phyloP scores from a whole-genome alignment of 2,113 vertebrate species.

The Steatornis caripensis region DNA sequence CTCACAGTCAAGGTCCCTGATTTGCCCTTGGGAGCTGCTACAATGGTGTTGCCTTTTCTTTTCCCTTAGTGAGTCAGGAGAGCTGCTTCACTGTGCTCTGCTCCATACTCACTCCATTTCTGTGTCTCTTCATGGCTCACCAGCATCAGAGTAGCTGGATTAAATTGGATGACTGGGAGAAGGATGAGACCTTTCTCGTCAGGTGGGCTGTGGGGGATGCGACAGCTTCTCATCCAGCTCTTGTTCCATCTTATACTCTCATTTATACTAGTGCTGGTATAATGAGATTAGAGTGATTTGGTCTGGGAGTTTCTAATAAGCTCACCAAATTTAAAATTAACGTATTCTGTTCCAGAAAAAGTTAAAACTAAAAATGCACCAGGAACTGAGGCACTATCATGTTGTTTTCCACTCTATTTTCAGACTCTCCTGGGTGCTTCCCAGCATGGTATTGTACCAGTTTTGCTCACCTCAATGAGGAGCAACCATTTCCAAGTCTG shows the following conservation, averaged over 20 bases:
- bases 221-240: not conserved
- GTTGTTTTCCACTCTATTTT: not conserved
- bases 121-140: not conserved
- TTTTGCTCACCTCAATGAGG: not conserved
- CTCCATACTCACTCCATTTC: not conserved
- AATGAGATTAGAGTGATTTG: not conserved
- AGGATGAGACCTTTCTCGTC: not conserved
- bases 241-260: not conserved
- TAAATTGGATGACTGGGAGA: not conserved
- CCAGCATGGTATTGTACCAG: no score
- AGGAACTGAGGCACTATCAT: not conserved
- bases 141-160: not conserved
- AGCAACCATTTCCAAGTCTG: not conserved
- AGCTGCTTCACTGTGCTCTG: not conserved
- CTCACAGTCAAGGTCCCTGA: not conserved
- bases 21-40: not conserved
- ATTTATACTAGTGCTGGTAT: not conserved
- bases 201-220: not conserved
- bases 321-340: not conserved
- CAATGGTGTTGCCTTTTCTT: not conserved
- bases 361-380: not conserved
- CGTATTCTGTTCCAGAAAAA: not conserved
- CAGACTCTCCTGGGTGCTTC: not conserved
- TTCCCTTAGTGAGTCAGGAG: not conserved
- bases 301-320: not conserved